These are phyloP conservation scores for Psittacus erithacus DNA, from an alignment of 2,113 vertebrate genomes.

Conservation along the genomic window DNA sequence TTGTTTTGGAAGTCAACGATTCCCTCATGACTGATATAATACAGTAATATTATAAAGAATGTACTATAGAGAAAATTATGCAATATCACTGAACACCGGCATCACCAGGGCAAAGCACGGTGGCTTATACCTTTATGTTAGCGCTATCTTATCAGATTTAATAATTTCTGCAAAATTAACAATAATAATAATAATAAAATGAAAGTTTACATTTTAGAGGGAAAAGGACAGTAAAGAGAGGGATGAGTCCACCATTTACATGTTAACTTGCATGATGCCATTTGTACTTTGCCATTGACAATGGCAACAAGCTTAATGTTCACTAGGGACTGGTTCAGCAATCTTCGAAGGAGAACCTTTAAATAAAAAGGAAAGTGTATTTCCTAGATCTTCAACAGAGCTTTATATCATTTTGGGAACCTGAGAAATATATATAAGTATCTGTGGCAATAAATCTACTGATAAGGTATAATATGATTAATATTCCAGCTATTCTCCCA, in stretches of 20 bases:
- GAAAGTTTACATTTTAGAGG: background rate
- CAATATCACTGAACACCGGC: background rate
- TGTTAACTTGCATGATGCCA: background rate
- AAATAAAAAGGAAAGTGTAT: background rate
- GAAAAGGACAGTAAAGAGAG: background rate
- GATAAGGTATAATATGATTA: background rate
- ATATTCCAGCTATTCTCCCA: background rate
- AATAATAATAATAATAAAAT: background rate
- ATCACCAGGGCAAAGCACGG: background rate
- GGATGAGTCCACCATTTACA: background rate
- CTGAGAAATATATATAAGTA: background rate
- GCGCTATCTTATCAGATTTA: background rate
- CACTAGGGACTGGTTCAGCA: background rate
- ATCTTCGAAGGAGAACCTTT: background rate
- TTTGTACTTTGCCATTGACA: background rate
- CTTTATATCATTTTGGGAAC: background rate
- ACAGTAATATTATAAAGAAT: background rate
- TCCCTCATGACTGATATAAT: background rate
- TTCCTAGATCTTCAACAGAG: background rate
- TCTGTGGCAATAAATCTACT: background rate
- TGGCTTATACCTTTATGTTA: background rate
- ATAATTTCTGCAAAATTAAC: background rate
- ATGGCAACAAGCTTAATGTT: background rate
- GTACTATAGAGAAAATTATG: background rate
- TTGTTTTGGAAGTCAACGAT: background rate